These are phyloP conservation scores for Callinectes sapidus DNA, from an alignment of 2,888 invertebrate genomes.

Conservation along the genomic window DNA sequence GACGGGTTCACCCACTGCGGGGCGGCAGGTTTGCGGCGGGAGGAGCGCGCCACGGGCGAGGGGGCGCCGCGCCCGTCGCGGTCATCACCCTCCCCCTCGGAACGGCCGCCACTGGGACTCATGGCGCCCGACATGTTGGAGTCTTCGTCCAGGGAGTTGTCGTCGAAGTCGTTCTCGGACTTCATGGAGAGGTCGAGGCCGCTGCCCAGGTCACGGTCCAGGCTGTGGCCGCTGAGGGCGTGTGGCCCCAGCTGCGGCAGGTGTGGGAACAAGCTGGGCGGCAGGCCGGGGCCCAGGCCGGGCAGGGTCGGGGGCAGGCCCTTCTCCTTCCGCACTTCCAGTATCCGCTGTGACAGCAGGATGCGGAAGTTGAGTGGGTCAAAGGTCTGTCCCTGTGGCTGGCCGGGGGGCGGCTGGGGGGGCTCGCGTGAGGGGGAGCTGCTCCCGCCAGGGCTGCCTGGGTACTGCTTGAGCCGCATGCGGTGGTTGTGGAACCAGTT, in stretches of 20 bases:
- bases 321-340: conserved; percentile 88
- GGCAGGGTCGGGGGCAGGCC: conserved; percentile 66
- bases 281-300: conserved; percentile 77
- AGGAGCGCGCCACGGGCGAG: conserved; percentile 75
- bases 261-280: conserved; percentile 83
- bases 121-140: conserved; percentile 72
- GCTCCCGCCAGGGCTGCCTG: conserved; percentile 66
- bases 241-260: conserved; percentile 65
- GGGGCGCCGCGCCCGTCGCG: conserved; percentile 83
- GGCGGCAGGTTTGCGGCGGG: conserved; percentile 93
- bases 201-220: conserved; percentile 83
- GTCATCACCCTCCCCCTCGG: conserved; percentile 78
- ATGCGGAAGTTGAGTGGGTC: conserved; percentile 94
- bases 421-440: conserved; percentile 57
- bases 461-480: conserved; percentile 94
- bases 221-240: conserved; percentile 57
- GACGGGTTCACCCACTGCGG: conserved; percentile 99
- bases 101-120: conserved; percentile 67
- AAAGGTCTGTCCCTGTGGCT: conserved; percentile 78
- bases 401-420: conserved; percentile 64
- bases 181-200: conserved; percentile 90
- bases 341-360: conserved; percentile 89
- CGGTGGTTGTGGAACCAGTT: conserved; percentile 99
- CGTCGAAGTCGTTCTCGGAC: conserved; percentile 85
- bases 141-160: conserved; percentile 74